These are phyloP conservation scores for Procavia capensis DNA, from an alignment of 2,113 vertebrate species.

Conservation along the genomic window DNA sequence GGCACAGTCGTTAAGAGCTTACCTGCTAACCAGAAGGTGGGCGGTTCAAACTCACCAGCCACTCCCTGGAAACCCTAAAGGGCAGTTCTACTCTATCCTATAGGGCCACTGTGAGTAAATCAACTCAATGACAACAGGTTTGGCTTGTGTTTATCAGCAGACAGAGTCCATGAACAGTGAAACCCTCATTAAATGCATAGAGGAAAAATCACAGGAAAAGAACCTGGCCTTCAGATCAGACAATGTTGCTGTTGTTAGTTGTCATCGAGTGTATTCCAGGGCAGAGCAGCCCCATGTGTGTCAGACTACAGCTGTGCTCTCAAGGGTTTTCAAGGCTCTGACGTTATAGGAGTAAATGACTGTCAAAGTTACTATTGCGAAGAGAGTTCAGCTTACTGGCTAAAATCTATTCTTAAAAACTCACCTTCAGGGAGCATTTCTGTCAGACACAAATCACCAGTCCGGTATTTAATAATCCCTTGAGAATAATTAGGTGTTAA, in stretches of 20 bases:
- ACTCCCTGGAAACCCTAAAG: no score
- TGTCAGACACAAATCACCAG: neutral
- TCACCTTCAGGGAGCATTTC: neutral
- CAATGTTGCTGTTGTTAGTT: neutral
- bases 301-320: neutral
- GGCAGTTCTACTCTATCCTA: no score
- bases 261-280: neutral
- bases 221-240: neutral
- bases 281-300: neutral
- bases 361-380: neutral
- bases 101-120: no score
- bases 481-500: neutral
- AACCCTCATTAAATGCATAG: neutral
- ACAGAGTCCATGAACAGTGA: neutral
- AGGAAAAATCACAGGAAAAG: neutral
- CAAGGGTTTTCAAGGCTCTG: neutral
- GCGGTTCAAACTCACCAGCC: no score
- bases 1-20: no score
- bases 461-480: neutral
- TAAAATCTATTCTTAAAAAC: neutral
- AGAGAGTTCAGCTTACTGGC: neutral
- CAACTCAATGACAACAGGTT: no score
- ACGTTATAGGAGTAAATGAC: neutral
- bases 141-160: neutral
- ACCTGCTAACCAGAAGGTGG: no score